phyloP scores from a whole-genome alignment of 2,888 invertebrate species.

The Dexiosoma caninum region DNA sequence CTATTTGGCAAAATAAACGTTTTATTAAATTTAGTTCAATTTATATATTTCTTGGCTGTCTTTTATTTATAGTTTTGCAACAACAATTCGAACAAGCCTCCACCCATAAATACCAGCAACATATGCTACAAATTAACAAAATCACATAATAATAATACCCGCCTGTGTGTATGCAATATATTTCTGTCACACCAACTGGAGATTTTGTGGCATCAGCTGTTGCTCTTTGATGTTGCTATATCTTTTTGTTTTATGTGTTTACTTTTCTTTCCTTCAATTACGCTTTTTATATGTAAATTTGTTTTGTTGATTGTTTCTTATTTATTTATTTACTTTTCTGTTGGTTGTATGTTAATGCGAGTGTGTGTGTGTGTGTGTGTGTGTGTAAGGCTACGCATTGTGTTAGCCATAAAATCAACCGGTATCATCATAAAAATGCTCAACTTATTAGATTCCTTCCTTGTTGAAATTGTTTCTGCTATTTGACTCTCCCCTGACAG shows the following conservation, averaged over 20 bases:
- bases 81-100: background rate
- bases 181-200: background rate
- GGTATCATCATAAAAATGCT: constrained; percentile 49
- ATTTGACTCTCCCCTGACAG: background rate
- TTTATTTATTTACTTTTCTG: no score
- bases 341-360: no score
- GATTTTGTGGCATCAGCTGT: constrained; percentile 3
- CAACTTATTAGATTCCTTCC: constrained; percentile 40
- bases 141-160: constrained; percentile 2
- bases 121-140: constrained; percentile 57
- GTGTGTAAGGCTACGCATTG: background rate
- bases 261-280: background rate
- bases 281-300: background rate
- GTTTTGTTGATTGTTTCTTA: background rate
- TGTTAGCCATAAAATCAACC: constrained; percentile 54
- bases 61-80: background rate
- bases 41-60: background rate
- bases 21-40: constrained; percentile 49
- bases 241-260: background rate
- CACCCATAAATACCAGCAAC: background rate
- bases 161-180: constrained; percentile 40
- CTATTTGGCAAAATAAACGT: constrained; percentile 41
- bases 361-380: background rate
- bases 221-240: background rate
- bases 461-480: background rate